Evolutionary conservation across 2,888 invertebrate genomes (phyloP).

Genomic region (Danaus chrysippus): DNA sequence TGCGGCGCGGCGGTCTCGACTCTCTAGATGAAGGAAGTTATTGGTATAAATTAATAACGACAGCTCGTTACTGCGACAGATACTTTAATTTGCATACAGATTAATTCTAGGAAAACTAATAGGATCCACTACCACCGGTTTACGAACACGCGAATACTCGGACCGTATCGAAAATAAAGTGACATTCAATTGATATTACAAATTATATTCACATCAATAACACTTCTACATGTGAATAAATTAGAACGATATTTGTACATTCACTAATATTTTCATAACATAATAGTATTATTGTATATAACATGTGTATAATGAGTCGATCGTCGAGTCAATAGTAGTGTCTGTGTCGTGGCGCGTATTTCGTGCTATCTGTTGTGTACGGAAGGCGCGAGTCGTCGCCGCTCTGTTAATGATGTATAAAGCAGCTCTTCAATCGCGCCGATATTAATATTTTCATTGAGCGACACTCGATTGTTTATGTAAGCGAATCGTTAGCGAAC

Average conservation of each 20-base stretch:
- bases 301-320: too few species aligned
- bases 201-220: too few species aligned
- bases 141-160: neutral
- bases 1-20: slow-evolving; percentile 23
- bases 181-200: too few species aligned
- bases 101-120: slow-evolving; percentile 68
- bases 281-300: too few species aligned
- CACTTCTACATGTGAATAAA: too few species aligned
- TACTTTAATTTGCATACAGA: slow-evolving; percentile 70
- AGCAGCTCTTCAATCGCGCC: slow-evolving; percentile 41
- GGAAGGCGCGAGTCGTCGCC: slow-evolving; percentile 23
- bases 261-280: too few species aligned
- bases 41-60: slow-evolving; percentile 44
- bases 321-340: neutral
- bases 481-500: slow-evolving; percentile 1
- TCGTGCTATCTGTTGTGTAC: slow-evolving; percentile 29
- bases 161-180: neutral
- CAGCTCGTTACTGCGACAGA: slow-evolving; percentile 46
- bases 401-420: slow-evolving; percentile 42
- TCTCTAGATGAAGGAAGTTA: slow-evolving; percentile 32
- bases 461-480: slow-evolving; percentile 12
- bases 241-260: too few species aligned
- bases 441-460: slow-evolving; percentile 46
- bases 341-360: slow-evolving; percentile 26
- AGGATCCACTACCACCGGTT: slow-evolving; percentile 37